Evolutionary conservation across 2,113 vertebrate genomes (phyloP), one percentile per base, ranked within the genome.

Genomic region (Antennarius striatus): DNA sequence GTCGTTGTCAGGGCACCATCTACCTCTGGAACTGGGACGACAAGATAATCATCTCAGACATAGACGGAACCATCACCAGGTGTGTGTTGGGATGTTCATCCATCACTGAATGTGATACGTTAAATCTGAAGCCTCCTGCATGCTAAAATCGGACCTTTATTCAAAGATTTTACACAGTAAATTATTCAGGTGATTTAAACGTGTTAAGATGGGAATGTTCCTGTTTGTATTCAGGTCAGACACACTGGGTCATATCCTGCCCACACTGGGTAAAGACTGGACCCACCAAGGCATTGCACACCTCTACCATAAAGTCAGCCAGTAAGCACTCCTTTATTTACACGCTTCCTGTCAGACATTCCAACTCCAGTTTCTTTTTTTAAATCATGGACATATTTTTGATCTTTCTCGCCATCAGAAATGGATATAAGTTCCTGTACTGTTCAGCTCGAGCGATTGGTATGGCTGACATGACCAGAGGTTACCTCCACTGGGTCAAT

Each of bases 1-100:
- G 95, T 16, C 96, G 98, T 71, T 98, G 97, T 0, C 96, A 99
- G 77, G 97, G 96, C 77, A 99, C 95, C 85, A 97, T 99, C 88
- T 99, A 99, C 89, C 83, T 99, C 3, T 99, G 98, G 97, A 93
- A 96, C 65, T 99, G 98, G 97, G 94, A 99, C 6, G 98, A 99
- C 81, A 98, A 96, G 80, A 95, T 99, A 8, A 83, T 98, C 73
- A 98, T 99, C 86, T 99, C 98, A 1, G 98, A 99, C 84, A 99
- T 99, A 2, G 98, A 99, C 3, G 98, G 97, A 62, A 99, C 98
- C 75, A 99, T 99, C 84, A 99, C 98, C 47, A 94, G 97, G 98
- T 97, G 62, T 39, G 72, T 52, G n/a, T 36, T 7, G 3, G 1
- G 32, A 7, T 4, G 32, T 3, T 36, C 32, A 7, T 36, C 7